Conservation (phyloP, 2,888 invertebrate species). For the Caenorhabditis sinica region DNA sequence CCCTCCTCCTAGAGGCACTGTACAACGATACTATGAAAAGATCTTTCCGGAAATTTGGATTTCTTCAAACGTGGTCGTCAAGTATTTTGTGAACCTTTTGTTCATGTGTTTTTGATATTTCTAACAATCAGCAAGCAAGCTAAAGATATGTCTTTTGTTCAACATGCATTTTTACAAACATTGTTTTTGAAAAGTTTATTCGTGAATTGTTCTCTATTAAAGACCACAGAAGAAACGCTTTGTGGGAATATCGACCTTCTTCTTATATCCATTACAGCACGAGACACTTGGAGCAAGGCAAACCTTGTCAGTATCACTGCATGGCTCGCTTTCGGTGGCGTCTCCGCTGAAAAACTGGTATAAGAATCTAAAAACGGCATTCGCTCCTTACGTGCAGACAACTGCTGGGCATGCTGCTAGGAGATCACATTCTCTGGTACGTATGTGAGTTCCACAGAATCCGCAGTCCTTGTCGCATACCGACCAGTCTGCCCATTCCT, state of each 20-base stretch:
- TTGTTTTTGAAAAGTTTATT: conserved; percentile 23
- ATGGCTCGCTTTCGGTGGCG: conserved; percentile 30
- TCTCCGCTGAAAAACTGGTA: conserved; percentile 33
- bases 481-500: conserved; percentile 44
- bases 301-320: conserved; percentile 49
- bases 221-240: conserved; percentile 56
- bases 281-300: conserved; percentile 47
- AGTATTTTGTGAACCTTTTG: no score
- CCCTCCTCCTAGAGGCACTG: no score
- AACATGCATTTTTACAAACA: not conserved
- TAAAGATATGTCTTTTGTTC: no score
- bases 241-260: conserved; percentile 44
- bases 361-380: not conserved
- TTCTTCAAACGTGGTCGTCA: no score
- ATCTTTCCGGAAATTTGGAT: no score
- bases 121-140: no score
- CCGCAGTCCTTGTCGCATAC: conserved; percentile 57
- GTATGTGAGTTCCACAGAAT: conserved; percentile 54
- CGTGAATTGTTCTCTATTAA: conserved; percentile 1
- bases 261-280: conserved; percentile 49
- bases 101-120: no score
- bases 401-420: conserved; percentile 41
- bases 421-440: conserved; percentile 50
- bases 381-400: conserved; percentile 44
- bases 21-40: no score